These are phyloP conservation scores for Paralvinella palmiformis DNA, from an alignment of 1,140 invertebrate species.

Conservation along the genomic window DNA sequence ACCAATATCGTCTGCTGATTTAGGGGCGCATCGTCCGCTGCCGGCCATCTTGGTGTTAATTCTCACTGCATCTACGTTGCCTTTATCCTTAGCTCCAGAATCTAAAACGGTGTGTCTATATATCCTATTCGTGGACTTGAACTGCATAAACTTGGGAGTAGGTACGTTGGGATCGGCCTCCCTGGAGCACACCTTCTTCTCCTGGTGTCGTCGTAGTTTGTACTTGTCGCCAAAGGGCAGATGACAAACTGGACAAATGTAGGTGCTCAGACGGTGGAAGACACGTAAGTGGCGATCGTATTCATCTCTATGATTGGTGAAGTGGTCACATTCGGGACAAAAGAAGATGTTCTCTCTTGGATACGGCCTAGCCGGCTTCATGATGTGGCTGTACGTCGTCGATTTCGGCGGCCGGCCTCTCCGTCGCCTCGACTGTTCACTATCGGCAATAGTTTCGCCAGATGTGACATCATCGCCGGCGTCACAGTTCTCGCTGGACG, in stretches of 20 bases:
- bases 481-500: neutral
- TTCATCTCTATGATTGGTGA: constrained; percentile 10
- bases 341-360: constrained; percentile 27
- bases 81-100: too few species aligned
- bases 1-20: too few species aligned
- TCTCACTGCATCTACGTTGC: too few species aligned
- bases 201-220: constrained; percentile 8
- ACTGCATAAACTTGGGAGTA: too few species aligned
- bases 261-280: constrained; percentile 2
- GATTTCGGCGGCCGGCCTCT: neutral
- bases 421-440: neutral
- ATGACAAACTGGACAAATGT: neutral
- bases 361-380: neutral
- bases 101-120: too few species aligned
- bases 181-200: neutral
- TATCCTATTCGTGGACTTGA: too few species aligned
- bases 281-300: constrained; percentile 8
- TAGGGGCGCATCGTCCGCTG: too few species aligned
- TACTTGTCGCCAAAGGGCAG: constrained; percentile 9
- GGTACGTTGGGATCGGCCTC: neutral
- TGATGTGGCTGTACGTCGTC: neutral
- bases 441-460: neutral
- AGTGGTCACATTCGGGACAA: constrained; percentile 52
- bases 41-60: too few species aligned
- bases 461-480: neutral